Evolutionary conservation across 2,113 vertebrate genomes (phyloP), one percentile per base, ranked within the genome.

Genomic region (Camelus bactrianus): DNA sequence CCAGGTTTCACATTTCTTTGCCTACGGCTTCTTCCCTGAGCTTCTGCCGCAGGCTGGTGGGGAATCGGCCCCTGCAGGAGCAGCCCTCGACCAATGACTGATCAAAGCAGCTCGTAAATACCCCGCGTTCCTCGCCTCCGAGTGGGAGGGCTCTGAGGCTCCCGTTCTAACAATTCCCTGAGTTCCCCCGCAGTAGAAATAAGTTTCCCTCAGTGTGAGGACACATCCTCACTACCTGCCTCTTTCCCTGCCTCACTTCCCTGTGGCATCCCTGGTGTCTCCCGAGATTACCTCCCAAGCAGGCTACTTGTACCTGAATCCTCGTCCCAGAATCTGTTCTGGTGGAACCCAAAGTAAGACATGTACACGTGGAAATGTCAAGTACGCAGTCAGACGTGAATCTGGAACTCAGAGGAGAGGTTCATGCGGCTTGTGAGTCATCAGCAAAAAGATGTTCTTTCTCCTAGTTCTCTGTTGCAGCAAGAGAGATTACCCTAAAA

Each of bases 371-470:
- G 32, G 56, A 80, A 81, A 86, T 81, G 35, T 91, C 73, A 91
- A 67, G 50, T 46, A 56, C 30, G 28, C 12, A 72, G 24, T 50
- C 72, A 58, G 54, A 50, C 58, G 10, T 20, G 48, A 90, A 20
- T 80, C 73, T 58, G 24, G 22, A 81, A 94, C 76, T 96, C 69
- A 69, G n/a, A 75, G 60, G 54, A 84, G 20, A 73, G 35, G 10
- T 58, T 91, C 48, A 16, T 58, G 22, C 26, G 80, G 46, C 82
- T 58, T 81, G 52, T 75, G 58, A 75, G 67, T 75, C 16, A 12
- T 58, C 42, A 90, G 42, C 67, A 95, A 87, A 88, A 89, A 70
- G 20, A 76, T 35, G n/a, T 9, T 56, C 58, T 69, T 82, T 96
- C 26, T 87, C 91, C 17, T 67, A 17, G 46, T 69, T 82, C 19